Percentiles rank a stretch among this genome's conserved stretches.
These are phyloP conservation scores for Tipula unca DNA, from an alignment of 2,888 invertebrate species.

Conservation along the genomic window DNA sequence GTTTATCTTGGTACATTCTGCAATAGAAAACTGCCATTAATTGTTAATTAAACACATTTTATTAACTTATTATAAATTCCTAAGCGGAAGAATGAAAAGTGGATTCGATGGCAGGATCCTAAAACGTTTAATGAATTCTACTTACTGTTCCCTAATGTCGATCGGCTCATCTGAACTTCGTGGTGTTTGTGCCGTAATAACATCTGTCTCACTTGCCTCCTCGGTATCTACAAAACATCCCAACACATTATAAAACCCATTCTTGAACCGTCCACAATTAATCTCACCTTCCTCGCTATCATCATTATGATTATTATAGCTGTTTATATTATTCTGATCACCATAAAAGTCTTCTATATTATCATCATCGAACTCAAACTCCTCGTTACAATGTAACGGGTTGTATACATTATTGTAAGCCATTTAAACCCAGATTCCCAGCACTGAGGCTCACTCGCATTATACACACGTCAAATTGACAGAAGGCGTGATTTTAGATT, in stretches of 20 bases:
- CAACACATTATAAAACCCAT: constrained; percentile 26
- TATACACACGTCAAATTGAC: neutral
- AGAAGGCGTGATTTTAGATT: neutral
- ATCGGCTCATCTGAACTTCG: constrained; percentile 34
- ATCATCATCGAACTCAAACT: constrained; percentile 27
- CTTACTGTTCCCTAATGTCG: constrained; percentile 41
- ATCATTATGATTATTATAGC: constrained; percentile 37
- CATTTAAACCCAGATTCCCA: too few relatives aligned
- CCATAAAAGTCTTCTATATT: constrained; percentile 30
- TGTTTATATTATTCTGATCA: constrained; percentile 31
- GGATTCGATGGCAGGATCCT: neutral
- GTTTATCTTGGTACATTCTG: constrained; percentile 85
- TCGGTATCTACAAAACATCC: constrained; percentile 66
- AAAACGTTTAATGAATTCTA: too few relatives aligned
- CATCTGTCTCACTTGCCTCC: constrained; percentile 94
- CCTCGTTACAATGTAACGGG: neutral
- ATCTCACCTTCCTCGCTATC: constrained; percentile 48
- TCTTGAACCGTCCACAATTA: neutral
- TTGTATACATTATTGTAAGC: constrained; percentile 14
- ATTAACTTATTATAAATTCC: too few relatives aligned
- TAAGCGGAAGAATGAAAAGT: neutral
- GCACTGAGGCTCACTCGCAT: neutral
- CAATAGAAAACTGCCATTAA: constrained; percentile 23
- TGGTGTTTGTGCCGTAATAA: constrained; percentile 47
- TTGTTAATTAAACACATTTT: too few relatives aligned